Evolutionary conservation across 2,113 vertebrate species (phyloP), one percentile per base, ranked within the genome.

Genomic region (Siniperca knerii): DNA sequence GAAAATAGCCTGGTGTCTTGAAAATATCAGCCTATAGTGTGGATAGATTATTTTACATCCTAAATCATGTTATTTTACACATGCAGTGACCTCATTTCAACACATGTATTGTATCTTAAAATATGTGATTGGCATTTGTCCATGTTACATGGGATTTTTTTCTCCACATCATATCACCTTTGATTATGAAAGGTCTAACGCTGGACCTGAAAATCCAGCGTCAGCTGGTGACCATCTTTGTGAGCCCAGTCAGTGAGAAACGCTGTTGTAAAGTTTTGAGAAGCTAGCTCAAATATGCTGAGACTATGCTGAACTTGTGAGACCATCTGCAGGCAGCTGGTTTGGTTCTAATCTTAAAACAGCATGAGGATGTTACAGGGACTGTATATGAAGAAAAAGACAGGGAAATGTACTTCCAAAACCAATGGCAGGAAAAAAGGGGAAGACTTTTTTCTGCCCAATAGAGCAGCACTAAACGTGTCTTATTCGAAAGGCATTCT

Each of bases 361-460:
- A 29, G 20, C 58, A 55, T 15, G 20, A 55, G 16, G 33, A 13
- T 20, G 35, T 29, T 46, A 42, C 8, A 44, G 55, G 11, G 11
- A 42, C 23, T 60, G 33, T 33, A 11, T 50, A 7, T 20, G 37
- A 72, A 68, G 71, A 37, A 75, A 65, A 40, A 42, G 20, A 75
- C 70, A 40, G 50, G 50, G 48, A 85, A 72, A 50, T 58, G 55
- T 25, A 33, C 57, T 60, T 57, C 10, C 44, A 33, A 73, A 33
- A 74, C 21, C 20, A 21, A 0, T 52, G 35, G 2, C 61, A 29
- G 40, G 4, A 52, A 61, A 55, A 55, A 58, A 40, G 7, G 44
- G 57, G 46, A 79, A 76, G 71, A 71, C 37, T 35, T 13, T 12
- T 64, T 65, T 60, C 33, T 64, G 74, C 46, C 46, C 12, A 42